Base-by-base conservation (phyloP, 2,888 invertebrate species). In the Meganola albula region DNA sequence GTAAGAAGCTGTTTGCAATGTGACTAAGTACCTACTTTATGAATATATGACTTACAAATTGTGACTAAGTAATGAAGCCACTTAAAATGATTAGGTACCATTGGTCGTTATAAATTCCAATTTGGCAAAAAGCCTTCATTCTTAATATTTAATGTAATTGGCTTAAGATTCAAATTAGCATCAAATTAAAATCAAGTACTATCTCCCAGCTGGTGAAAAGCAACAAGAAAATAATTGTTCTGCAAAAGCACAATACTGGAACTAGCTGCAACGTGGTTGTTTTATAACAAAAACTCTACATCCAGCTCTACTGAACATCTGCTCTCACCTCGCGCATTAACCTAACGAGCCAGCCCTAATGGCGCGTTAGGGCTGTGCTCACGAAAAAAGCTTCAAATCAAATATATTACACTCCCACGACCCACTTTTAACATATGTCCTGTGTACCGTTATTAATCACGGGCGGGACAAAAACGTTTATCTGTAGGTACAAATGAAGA, bases 271-370 rank as follows among this genome's bases (percentile, higher is more conserved):
- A 60, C 63, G 64, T 62, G 58, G 61, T 72, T 79, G 78, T 80
- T 73, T 63, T 74, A 80, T 73, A 61, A 66, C 68, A 78, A 77
- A 80, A 82, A 78, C 76, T 50, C 41, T 51, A 58, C 40, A 44
- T 43, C 58, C 61, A 64, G 63, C 50, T 49, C 54, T 44, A 55
- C 58, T 55, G 63, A 73, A 67, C 84, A 83, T 66, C 80, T 83
- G 83, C 72, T 71, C 70, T 59, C 69, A 73, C 79, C 75, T 73
- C 72, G 62, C 72, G 73, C 80, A 80, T 83, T 83, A 77, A 73
- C 71, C 74, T 83, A 84, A 84, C 83, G 84, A 84, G 82, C 75
- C 44, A 64, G 64, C 65, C 74, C 74, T 84, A 83, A 84, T 83
- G 80, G 82, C 73, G 56, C 67, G 70, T 67, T 70, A 75, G 73